These are phyloP conservation scores for Schrankia costaestrigalis DNA, from an alignment of 2,888 invertebrate genomes.

Conservation along the genomic window DNA sequence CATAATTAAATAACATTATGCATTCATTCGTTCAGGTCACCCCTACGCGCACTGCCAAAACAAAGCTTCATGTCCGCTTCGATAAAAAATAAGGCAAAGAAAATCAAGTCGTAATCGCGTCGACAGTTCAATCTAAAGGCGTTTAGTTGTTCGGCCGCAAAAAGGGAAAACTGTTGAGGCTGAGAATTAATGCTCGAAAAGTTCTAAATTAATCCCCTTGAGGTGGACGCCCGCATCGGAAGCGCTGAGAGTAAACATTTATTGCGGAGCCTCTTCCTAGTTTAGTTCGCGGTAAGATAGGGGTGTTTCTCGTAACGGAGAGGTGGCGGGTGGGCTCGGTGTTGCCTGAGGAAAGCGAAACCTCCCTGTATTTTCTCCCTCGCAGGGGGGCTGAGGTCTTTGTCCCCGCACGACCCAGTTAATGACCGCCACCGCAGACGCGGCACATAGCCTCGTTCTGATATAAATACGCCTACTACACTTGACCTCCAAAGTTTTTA, in stretches of 20 bases:
- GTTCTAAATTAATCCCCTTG: slow-evolving; percentile 71
- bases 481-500: slow-evolving; percentile 81
- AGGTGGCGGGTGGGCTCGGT: slow-evolving; percentile 42
- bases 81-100: slow-evolving; percentile 26
- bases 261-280: slow-evolving; percentile 36
- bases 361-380: slow-evolving; percentile 58
- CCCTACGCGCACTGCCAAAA: slow-evolving; percentile 56
- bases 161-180: slow-evolving; percentile 58
- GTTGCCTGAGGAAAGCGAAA: slow-evolving; percentile 64
- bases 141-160: slow-evolving; percentile 48
- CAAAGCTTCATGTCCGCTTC: slow-evolving; percentile 36
- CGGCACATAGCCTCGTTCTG: slow-evolving; percentile 72
- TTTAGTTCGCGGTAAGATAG: slow-evolving; percentile 54
- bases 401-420: slow-evolving; percentile 78
- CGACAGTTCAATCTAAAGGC: slow-evolving; percentile 46
- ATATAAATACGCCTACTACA: slow-evolving; percentile 81
- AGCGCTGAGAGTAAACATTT: slow-evolving; percentile 60
- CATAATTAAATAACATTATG: slow-evolving; percentile 76
- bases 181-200: slow-evolving; percentile 60
- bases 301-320: slow-evolving; percentile 50
- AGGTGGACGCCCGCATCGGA: slow-evolving; percentile 53
- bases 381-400: slow-evolving; percentile 61
- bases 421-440: slow-evolving; percentile 77
- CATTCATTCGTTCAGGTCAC: slow-evolving; percentile 65
- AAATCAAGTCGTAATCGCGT: slow-evolving; percentile 42